phyloP scores from a whole-genome alignment of 1,140 invertebrate genomes.

The Eciton burchellii region DNA sequence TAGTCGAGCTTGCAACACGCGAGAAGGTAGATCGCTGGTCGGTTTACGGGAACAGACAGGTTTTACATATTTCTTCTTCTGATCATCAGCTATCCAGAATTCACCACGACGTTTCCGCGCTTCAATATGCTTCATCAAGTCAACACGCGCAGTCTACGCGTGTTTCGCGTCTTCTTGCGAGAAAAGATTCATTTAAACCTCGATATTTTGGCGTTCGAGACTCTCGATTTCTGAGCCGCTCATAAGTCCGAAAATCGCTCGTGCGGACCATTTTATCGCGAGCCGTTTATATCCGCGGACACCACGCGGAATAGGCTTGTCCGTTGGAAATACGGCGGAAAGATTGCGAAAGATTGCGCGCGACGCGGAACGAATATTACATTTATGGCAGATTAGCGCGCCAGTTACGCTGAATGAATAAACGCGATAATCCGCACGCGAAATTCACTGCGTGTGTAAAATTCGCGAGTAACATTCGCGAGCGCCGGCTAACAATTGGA shows the following conservation, averaged over 20 bases:
- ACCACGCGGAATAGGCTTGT: neutral
- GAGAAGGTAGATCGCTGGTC: no score
- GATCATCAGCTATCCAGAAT: no score
- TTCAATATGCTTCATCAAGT: neutral
- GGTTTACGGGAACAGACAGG: neutral
- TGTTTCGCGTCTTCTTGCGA: no score
- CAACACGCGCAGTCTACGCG: no score
- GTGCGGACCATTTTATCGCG: no score
- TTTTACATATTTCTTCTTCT: neutral
- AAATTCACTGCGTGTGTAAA: constrained; percentile 31
- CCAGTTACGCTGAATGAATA: constrained; percentile 32
- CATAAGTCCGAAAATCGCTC: no score
- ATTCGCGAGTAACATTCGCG: constrained; percentile 32
- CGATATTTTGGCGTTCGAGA: no score
- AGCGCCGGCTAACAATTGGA: constrained; percentile 29
- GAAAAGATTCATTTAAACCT: no score
- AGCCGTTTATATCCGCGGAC: no score
- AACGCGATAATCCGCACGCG: constrained; percentile 30
- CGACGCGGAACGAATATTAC: constrained; percentile 39
- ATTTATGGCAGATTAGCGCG: neutral
- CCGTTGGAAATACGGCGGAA: neutral
- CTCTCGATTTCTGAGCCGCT: neutral
- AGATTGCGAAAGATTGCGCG: neutral
- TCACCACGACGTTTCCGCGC: no score
- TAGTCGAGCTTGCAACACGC: neutral